A percentile compares a stretch with the other conserved stretches of the same genome.
These are phyloP conservation scores for Oncorhynchus nerka DNA, from an alignment of 2,113 vertebrate species.

Conservation along the genomic window DNA sequence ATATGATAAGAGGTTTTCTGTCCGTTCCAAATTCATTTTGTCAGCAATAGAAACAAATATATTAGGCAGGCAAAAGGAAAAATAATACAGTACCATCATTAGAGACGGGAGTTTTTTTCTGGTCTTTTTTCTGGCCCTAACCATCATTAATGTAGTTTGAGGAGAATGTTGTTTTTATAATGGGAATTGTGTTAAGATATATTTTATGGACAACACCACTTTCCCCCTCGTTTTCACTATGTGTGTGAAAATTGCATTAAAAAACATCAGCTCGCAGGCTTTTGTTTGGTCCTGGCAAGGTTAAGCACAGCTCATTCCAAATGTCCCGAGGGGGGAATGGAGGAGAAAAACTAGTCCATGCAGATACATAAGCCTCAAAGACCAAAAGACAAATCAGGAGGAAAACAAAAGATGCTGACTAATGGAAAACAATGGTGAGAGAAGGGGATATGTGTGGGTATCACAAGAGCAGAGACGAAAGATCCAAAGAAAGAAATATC, in stretches of 20 bases:
- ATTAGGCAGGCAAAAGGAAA: too few species aligned
- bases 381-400: slow-evolving; percentile 79
- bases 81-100: too few species aligned
- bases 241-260: slow-evolving; percentile 61
- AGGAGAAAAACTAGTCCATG: slow-evolving; percentile 72
- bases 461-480: slow-evolving; percentile 65
- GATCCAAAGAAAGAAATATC: slow-evolving; percentile 48
- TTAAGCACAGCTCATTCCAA: slow-evolving; percentile 74
- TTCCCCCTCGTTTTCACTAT: background rate
- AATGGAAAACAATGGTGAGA: slow-evolving; percentile 68
- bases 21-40: too few species aligned
- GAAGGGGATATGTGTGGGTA: slow-evolving; percentile 61
- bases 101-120: too few species aligned
- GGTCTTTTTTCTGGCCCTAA: slow-evolving; percentile 15
- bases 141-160: slow-evolving; percentile 51
- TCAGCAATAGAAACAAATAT: too few species aligned
- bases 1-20: too few species aligned
- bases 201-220: slow-evolving; percentile 41
- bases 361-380: slow-evolving; percentile 77
- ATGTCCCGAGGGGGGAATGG: slow-evolving; percentile 72
- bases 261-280: slow-evolving; percentile 72
- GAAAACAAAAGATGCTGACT: slow-evolving; percentile 79
- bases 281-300: slow-evolving; percentile 75
- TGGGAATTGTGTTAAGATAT: slow-evolving; percentile 55
- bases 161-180: slow-evolving; percentile 47